phyloP scores from a whole-genome alignment of 2,797 vertebrate genomes.

The Parauchenoglanis ngamensis region DNA sequence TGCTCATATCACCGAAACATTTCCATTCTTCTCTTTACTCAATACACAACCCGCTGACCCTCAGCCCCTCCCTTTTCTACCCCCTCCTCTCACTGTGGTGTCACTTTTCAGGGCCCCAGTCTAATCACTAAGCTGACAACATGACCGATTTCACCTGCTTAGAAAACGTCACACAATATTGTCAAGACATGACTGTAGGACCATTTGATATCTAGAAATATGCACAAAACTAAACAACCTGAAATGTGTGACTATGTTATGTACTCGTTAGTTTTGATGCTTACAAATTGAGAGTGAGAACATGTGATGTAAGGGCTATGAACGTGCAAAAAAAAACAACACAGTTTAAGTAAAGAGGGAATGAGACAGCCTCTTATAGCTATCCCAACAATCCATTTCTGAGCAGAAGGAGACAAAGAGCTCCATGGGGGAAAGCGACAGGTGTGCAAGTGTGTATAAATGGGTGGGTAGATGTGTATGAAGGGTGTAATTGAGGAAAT shows the following conservation, averaged over 20 bases:
- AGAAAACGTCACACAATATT: constrained; percentile 32
- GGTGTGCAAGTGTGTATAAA: constrained; percentile 58
- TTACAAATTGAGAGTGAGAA: neutral
- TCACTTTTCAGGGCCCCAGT: constrained; percentile 69
- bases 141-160: constrained; percentile 30
- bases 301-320: neutral
- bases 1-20: neutral
- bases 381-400: constrained; percentile 62
- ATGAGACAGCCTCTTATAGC: neutral
- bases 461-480: constrained; percentile 57
- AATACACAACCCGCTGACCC: constrained; percentile 7
- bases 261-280: neutral
- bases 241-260: neutral
- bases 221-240: neutral
- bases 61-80: constrained; percentile 2
- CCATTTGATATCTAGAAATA: constrained; percentile 3
- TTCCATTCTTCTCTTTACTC: constrained; percentile 20
- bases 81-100: constrained; percentile 64
- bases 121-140: constrained; percentile 58
- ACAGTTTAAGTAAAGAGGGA: neutral
- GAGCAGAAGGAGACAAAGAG: constrained; percentile 58
- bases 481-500: constrained; percentile 68
- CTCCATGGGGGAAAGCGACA: constrained; percentile 65
- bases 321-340: neutral
- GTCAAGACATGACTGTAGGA: constrained; percentile 1